A percentile compares a stretch with the other conserved stretches of the same genome.
phyloP scores from a whole-genome alignment of 2,888 invertebrate genomes.

The Antitype chi region DNA sequence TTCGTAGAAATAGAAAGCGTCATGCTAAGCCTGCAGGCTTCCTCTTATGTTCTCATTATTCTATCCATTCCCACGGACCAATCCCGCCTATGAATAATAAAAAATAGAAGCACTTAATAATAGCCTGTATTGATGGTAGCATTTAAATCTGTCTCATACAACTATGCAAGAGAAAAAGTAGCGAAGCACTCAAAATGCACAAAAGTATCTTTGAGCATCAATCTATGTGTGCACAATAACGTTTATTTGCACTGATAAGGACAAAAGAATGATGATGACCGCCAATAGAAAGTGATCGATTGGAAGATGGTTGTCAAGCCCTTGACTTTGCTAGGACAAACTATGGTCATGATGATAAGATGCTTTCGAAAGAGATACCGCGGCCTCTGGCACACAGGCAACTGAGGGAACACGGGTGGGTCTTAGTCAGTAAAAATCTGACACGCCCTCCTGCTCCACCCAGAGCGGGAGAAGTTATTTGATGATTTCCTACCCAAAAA shows the following conservation, averaged over 20 bases:
- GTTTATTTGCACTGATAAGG: conserved; percentile 12
- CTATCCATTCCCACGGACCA: no score
- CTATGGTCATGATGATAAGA: conserved; percentile 8
- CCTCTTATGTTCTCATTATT: no score
- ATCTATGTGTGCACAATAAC: conserved; percentile 15
- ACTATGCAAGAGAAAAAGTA: background rate
- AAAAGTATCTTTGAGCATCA: background rate
- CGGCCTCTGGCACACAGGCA: no score
- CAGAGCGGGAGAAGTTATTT: no score
- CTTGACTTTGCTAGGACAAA: conserved; percentile 15
- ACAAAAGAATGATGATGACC: background rate
- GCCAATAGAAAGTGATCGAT: conserved; percentile 35
- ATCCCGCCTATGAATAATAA: no score
- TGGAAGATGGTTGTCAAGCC: background rate
- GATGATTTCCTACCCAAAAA: no score
- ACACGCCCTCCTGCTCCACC: no score
- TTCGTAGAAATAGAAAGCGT: no score
- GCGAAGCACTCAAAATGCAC: background rate
- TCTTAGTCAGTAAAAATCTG: no score
- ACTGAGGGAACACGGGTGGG: no score
- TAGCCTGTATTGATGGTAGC: background rate
- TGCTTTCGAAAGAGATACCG: no score
- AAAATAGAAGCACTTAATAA: background rate
- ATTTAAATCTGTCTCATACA: background rate
- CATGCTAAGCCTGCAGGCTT: no score